Evolutionary conservation across 2,797 vertebrate species (phyloP).

Genomic region (Periparus ater): DNA sequence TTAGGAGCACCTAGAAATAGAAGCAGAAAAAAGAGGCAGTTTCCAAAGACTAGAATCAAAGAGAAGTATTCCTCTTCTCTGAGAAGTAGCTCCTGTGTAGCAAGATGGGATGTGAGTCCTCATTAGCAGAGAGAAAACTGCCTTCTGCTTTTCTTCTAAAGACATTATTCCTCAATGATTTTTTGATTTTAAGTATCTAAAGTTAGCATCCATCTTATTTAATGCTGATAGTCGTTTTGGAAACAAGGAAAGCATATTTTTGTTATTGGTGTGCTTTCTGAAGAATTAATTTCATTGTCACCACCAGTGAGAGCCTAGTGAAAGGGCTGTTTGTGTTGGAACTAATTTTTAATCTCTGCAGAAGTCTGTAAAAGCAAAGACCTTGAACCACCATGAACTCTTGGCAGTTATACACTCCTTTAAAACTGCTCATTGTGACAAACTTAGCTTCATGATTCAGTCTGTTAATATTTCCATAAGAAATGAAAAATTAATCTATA

Average conservation of each 20-base stretch:
- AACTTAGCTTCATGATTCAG: not conserved
- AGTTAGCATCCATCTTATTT: not conserved
- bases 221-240: not conserved
- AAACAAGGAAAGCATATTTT: not conserved
- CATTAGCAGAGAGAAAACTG: not conserved
- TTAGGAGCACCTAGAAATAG: not conserved
- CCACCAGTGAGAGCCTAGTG: not conserved
- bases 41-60: not conserved
- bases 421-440: not conserved
- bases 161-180: not conserved
- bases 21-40: not conserved
- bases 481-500: constrained; percentile 35
- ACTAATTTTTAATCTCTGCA: not conserved
- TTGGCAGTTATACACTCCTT: not conserved
- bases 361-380: constrained; percentile 20
- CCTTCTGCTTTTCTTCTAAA: not conserved
- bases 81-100: not conserved
- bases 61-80: not conserved
- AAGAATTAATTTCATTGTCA: constrained; percentile 16
- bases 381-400: not conserved
- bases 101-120: not conserved
- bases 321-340: constrained; percentile 33
- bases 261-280: not conserved
- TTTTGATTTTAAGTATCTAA: not conserved
- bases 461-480: constrained; percentile 13